Percentiles rank a stretch among this genome's conserved stretches.
Evolutionary conservation across 2,888 invertebrate genomes (phyloP).

Genomic region (Hedya salicella): DNA sequence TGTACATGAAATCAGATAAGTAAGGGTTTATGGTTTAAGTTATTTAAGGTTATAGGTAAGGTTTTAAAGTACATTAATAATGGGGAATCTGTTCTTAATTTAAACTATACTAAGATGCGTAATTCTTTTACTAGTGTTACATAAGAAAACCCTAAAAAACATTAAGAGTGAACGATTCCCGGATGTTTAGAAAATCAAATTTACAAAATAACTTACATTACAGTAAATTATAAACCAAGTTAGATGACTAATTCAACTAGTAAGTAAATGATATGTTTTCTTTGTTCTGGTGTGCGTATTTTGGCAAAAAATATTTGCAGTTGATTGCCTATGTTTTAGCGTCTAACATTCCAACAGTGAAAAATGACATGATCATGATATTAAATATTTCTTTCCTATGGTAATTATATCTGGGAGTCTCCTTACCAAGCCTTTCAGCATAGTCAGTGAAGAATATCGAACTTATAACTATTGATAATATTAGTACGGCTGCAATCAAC

Average conservation of each 20-base stretch:
- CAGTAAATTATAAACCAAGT: neutral
- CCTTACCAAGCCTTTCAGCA: slow-evolving; percentile 41
- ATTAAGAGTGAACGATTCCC: neutral
- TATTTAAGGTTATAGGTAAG: no score
- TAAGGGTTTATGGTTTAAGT: no score
- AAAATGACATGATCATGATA: neutral
- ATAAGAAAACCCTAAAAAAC: slow-evolving; percentile 19
- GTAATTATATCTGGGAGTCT: no score
- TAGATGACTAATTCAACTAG: neutral
- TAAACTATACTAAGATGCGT: no score
- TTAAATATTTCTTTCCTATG: neutral
- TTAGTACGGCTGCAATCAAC: slow-evolving; percentile 23
- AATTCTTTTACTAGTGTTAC: neutral
- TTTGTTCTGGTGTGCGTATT: neutral
- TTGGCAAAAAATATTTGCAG: slow-evolving; percentile 1
- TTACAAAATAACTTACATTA: neutral
- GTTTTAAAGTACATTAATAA: no score
- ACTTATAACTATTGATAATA: slow-evolving; percentile 9
- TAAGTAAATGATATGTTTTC: neutral
- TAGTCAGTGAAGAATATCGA: slow-evolving; percentile 9
- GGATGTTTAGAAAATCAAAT: neutral
- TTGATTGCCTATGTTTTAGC: slow-evolving; percentile 11
- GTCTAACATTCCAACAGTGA: neutral
- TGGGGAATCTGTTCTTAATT: no score
- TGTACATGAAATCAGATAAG: no score